Evolutionary conservation across 2,888 invertebrate genomes (phyloP), one percentile per base, ranked within the genome.

Genomic region (Acrocyrtus sp.): DNA sequence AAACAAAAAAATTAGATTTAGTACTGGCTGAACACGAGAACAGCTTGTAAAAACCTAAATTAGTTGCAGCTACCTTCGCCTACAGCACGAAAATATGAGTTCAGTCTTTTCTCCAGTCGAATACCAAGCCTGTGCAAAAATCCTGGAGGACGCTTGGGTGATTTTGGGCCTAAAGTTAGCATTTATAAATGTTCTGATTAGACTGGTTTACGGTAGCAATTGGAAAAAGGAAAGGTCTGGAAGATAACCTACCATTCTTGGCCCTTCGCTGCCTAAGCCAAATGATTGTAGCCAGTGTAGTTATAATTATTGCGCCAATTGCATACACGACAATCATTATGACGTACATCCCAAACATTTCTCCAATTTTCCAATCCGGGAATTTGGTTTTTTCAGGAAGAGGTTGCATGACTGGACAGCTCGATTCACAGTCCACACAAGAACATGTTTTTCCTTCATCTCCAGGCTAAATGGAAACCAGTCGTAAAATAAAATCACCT

Each of bases 401-500:
- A 12, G 29, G 48, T 1, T 93, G 91, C 5, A 72, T 53, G 3
- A 87, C 88, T 0, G 94, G 93, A 84, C 96, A 96, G 74, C 92
- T 91, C 57, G 84, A 86, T 82, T 89, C 88, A 84, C 95, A 96
- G 86, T 96, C 96, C 78, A 94, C 89, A 84, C 96, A 96, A 80
- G 94, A 93, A 85, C 96, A 96, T 0, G 92, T 90, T 19, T 90
- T 88, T 63, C 87, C 85, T 1, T 87, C 19, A 41, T 39, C 57
- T n/a, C 65, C 72, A 53, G 86, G 82, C 87, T 85, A 86, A 88
- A 82, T 26, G 62, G 22, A 70, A 27, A 53, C 27, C 26, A 27
- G 12, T 29, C 8, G n/a, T 50, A 10, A 21, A 50, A 8, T 50
- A 17, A 45, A 10, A 45, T 10, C 5, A n/a, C 8, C 12, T 15